phyloP scores from a whole-genome alignment of 2,888 invertebrate genomes.

The Tipula lateralis region DNA sequence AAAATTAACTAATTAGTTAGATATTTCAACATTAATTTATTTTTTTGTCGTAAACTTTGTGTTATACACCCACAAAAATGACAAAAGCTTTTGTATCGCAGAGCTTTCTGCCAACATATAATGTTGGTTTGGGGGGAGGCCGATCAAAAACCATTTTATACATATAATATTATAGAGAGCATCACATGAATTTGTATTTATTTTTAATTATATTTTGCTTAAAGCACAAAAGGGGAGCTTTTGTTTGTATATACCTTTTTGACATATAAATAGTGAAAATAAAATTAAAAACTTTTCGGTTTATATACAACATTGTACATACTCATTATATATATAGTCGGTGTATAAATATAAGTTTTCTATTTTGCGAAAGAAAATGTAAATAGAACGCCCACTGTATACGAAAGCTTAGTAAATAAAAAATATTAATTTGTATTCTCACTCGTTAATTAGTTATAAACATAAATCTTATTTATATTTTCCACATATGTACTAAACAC shows the following conservation, averaged over 20 bases:
- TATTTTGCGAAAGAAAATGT: not conserved
- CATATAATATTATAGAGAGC: not conserved
- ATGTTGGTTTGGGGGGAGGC: not conserved
- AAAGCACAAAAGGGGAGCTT: not conserved
- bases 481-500: not conserved
- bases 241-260: not conserved
- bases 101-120: too few species aligned
- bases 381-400: not conserved
- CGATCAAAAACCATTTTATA: too few species aligned
- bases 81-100: not conserved
- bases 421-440: not conserved
- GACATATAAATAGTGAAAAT: not conserved
- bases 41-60: not conserved
- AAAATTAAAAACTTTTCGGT: not conserved
- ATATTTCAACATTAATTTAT: slow-evolving; percentile 7
- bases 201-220: not conserved
- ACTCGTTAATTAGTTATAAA: not conserved
- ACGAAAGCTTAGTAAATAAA: not conserved
- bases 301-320: not conserved
- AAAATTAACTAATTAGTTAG: slow-evolving; percentile 24
- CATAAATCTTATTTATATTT: not conserved
- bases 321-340: not conserved
- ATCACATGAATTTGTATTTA: not conserved
- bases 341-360: not conserved
- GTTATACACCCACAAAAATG: not conserved